phyloP scores from a whole-genome alignment of 2,797 vertebrate genomes.

The Micromesistius poutassou region DNA sequence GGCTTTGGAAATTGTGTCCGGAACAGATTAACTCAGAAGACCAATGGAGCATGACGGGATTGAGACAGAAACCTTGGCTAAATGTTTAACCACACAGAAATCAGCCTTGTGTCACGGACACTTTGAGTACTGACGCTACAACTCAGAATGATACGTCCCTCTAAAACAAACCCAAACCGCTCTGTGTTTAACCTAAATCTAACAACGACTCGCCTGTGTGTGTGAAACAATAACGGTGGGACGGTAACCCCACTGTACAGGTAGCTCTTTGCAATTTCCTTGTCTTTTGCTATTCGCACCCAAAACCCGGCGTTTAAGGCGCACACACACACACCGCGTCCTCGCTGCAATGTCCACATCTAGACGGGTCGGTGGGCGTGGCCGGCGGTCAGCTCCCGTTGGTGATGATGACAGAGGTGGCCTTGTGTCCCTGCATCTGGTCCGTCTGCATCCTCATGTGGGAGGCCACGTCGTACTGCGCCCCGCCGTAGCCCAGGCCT shows the following conservation, averaged over 20 bases:
- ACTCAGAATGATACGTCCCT: slow-evolving; percentile 32
- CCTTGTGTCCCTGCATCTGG: slow-evolving; percentile 90
- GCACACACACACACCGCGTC: slow-evolving; percentile 50
- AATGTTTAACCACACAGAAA: slow-evolving; percentile 65
- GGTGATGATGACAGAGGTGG: slow-evolving; percentile 94
- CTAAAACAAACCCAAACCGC: slow-evolving; percentile 31
- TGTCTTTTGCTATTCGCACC: slow-evolving; percentile 49
- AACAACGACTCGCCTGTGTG: slow-evolving; percentile 26
- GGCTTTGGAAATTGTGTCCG: slow-evolving; percentile 60
- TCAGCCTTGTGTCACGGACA: slow-evolving; percentile 18
- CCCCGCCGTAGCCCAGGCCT: slow-evolving; percentile 83
- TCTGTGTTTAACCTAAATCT: slow-evolving; percentile 30
- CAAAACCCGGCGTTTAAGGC: slow-evolving; percentile 68
- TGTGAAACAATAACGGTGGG: slow-evolving; percentile 48
- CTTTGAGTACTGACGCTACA: slow-evolving; percentile 23
- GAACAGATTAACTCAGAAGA: slow-evolving; percentile 64
- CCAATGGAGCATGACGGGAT: slow-evolving; percentile 55
- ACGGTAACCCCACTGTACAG: slow-evolving; percentile 38
- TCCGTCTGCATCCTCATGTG: slow-evolving; percentile 93
- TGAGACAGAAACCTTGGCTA: slow-evolving; percentile 57
- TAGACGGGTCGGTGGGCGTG: slow-evolving; percentile 39
- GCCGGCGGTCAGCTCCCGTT: slow-evolving; percentile 89
- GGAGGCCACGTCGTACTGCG: slow-evolving; percentile 87
- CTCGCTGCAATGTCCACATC: slow-evolving; percentile 67
- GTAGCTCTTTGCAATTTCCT: slow-evolving; percentile 25